Evolutionary conservation across 2,113 vertebrate species (phyloP), one percentile per base, ranked within the genome.

Genomic region (Chaetodon trifascialis): DNA sequence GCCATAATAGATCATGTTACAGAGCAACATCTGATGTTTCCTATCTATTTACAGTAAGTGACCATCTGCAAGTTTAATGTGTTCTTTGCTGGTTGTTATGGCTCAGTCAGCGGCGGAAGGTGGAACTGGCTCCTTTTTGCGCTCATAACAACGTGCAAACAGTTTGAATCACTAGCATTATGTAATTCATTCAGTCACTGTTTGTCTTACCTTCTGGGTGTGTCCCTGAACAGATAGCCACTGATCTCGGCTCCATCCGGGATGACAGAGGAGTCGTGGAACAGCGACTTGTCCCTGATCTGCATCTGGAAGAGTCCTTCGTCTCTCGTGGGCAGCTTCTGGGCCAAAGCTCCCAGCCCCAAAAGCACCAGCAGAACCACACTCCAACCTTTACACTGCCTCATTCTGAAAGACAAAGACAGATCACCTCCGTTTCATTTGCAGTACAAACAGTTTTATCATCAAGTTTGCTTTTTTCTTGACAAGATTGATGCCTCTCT

Each of bases 221-320:
- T 97, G 90, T 99, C 97, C 92, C 97, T 96, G 93, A 99, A 99
- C 80, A 99, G 96, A 91, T 97, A 99, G 84, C 98, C 97, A 55
- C 96, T 98, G 86, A 99, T 97, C 93, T 99, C 98, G 0, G 98
- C 98, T 91, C 98, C 98, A 0, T 99, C 98, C 0, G 98, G 98
- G 81, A 99, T 95, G 79, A 99, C 96, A 0, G 98, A 97, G 0
- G 98, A 97, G 90, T 99, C 97, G 0, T 99, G 98, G 82, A 98
- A 99, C 85, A 97, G 93, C 0, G 96, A 90, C 82, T 99, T 99
- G 94, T 99, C 97, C 82, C 95, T 95, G 86, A 99, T 98, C 94
- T 99, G 98, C 97, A 97, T 97, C 94, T 99, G 98, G 87, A 99
- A 99, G 81, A 99, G 97, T 12, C 97, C 97, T 83, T 99, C 98